A percentile compares a stretch with the other conserved stretches of the same genome.
Evolutionary conservation across 2,113 vertebrate genomes (phyloP).

Genomic region (Microtus oregoni): DNA sequence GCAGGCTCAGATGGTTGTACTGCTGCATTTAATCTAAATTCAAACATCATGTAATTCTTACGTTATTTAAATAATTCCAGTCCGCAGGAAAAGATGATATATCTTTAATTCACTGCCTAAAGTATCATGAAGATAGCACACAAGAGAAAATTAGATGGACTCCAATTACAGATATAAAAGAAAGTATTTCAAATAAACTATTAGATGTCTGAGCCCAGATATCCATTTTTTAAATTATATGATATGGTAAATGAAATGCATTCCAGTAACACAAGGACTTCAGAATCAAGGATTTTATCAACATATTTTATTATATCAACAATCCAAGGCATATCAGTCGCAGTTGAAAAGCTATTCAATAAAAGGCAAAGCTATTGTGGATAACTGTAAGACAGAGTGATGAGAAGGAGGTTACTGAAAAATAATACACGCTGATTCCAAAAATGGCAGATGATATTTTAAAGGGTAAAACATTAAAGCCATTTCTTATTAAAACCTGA

Average conservation of each 20-base stretch:
- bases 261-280: constrained; percentile 61
- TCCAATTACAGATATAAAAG: constrained; percentile 66
- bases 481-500: constrained; percentile 45
- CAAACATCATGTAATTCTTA: constrained; percentile 63
- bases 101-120: constrained; percentile 33
- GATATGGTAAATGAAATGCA: constrained; percentile 62
- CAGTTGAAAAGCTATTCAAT: constrained; percentile 30
- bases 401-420: constrained; percentile 14
- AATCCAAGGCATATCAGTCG: constrained; percentile 34
- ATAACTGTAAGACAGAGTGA: background rate
- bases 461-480: constrained; percentile 1
- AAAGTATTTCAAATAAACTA: constrained; percentile 66
- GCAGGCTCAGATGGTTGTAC: constrained; percentile 38
- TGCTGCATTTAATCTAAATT: constrained; percentile 59
- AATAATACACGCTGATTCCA: background rate
- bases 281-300: constrained; percentile 60
- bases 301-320: constrained; percentile 51
- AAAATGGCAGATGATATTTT: background rate
- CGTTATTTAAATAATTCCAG: constrained; percentile 63
- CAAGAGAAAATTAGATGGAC: constrained; percentile 59
- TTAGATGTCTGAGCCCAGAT: constrained; percentile 53
- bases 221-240: constrained; percentile 57
- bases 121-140: constrained; percentile 53
- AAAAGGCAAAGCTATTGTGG: constrained; percentile 8
- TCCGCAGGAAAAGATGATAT: constrained; percentile 53